Percentiles rank a stretch among this genome's conserved stretches.
Evolutionary conservation across 2,797 vertebrate species (phyloP).

Genomic region (Enteromius thamalakanensis): DNA sequence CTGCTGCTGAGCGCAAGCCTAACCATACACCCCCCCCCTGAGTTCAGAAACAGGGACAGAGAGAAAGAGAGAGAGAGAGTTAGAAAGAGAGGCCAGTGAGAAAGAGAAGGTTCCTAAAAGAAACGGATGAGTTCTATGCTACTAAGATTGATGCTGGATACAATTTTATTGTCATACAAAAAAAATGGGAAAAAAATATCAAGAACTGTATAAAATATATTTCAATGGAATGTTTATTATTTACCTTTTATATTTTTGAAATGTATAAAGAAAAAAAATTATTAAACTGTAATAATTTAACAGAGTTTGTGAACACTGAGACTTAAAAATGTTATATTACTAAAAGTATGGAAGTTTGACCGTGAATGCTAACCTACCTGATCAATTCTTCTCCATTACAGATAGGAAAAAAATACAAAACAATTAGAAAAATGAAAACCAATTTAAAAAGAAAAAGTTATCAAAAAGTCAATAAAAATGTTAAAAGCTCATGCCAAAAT

Average conservation of each 20-base stretch:
- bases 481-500: slow-evolving; percentile 79
- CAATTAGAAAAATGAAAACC: slow-evolving; percentile 68
- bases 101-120: slow-evolving; percentile 66
- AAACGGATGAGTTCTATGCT: slow-evolving; percentile 66
- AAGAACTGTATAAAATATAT: slow-evolving; percentile 82
- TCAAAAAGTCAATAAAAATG: slow-evolving; percentile 76
- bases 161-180: slow-evolving; percentile 72
- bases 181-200: slow-evolving; percentile 61
- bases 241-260: slow-evolving; percentile 84
- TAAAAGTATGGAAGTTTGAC: slow-evolving; percentile 79
- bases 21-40: neutral
- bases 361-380: slow-evolving; percentile 81
- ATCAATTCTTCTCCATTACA: slow-evolving; percentile 77
- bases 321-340: slow-evolving; percentile 75
- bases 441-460: slow-evolving; percentile 73
- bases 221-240: slow-evolving; percentile 84
- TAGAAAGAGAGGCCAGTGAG: slow-evolving; percentile 55
- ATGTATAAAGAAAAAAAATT: slow-evolving; percentile 76
- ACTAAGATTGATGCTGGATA: slow-evolving; percentile 71
- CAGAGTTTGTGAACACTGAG: slow-evolving; percentile 77
- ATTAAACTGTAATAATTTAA: slow-evolving; percentile 75
- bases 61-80: slow-evolving; percentile 39
- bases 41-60: slow-evolving; percentile 5
- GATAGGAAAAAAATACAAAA: slow-evolving; percentile 71
- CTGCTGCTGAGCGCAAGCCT: slow-evolving; percentile 13